phyloP scores from a whole-genome alignment of 23 tunicate genomes.

The Halocynthia aurantium region DNA sequence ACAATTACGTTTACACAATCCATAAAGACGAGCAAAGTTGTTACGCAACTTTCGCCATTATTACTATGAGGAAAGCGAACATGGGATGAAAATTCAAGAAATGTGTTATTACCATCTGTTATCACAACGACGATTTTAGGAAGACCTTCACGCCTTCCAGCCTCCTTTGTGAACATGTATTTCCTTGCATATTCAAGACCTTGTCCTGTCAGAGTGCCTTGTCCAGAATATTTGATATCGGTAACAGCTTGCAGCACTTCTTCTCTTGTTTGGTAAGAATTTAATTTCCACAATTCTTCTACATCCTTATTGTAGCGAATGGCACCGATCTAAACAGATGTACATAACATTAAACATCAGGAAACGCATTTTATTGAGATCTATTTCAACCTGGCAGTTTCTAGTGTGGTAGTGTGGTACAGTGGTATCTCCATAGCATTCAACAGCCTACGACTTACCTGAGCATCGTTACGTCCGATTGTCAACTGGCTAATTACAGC shows the following conservation, averaged over 20 bases:
- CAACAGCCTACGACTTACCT: constrained; percentile 3
- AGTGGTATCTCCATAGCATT: background rate
- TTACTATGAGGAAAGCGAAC: background rate
- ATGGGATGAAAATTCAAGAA: background rate
- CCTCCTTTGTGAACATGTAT: constrained; percentile 21
- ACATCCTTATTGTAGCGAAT: constrained; percentile 70
- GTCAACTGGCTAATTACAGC: constrained; percentile 1
- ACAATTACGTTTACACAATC: background rate
- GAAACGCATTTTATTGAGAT: no score
- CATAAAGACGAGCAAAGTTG: background rate
- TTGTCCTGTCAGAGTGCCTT: constrained; percentile 57
- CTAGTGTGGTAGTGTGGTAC: no score
- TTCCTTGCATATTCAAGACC: constrained; percentile 48
- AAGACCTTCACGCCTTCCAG: constrained; percentile 40
- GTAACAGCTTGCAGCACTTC: constrained; percentile 24
- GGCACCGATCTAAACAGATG: constrained; percentile 48
- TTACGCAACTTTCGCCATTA: background rate
- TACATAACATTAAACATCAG: background rate
- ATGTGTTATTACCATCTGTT: constrained; percentile 51
- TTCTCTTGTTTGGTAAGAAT: constrained; percentile 7
- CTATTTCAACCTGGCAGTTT: no score
- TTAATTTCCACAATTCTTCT: constrained; percentile 44
- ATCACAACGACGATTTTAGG: constrained; percentile 46
- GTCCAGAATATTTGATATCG: constrained; percentile 44
- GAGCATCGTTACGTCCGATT: constrained; percentile 15